A percentile compares a stretch with the other conserved stretches of the same genome.
These are phyloP conservation scores for Lordiphosa collinella DNA, from an alignment of 1,140 invertebrate genomes.

Conservation along the genomic window DNA sequence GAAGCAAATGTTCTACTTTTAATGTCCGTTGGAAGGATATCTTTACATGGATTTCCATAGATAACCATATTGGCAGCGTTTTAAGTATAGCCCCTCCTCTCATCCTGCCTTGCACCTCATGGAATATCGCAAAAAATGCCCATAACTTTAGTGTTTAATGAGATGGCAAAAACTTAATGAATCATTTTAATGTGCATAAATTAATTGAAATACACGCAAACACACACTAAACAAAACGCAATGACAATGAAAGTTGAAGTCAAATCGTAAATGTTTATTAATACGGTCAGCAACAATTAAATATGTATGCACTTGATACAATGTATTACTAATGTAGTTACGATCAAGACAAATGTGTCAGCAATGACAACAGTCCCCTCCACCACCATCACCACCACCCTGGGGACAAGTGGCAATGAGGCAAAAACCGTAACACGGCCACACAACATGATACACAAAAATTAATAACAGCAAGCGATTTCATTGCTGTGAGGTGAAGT, in stretches of 20 bases:
- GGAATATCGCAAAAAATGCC: no score
- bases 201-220: conserved; percentile 42
- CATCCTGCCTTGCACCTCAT: no score
- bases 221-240: conserved; percentile 16
- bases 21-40: no score
- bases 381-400: background rate
- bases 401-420: conserved; percentile 54
- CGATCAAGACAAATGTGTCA: conserved; percentile 70
- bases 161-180: conserved; percentile 27
- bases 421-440: conserved; percentile 71
- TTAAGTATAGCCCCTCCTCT: no score
- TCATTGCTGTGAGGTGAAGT: conserved; percentile 46
- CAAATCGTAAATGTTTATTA: conserved; percentile 72
- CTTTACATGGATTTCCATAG: no score
- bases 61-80: no score
- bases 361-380: conserved; percentile 34
- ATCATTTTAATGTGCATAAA: conserved; percentile 71
- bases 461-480: conserved; percentile 34
- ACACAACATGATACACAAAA: conserved; percentile 66
- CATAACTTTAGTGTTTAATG: no score
- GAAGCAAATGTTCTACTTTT: no score
- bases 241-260: conserved; percentile 38
- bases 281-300: conserved; percentile 35
- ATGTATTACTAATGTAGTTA: conserved; percentile 70
- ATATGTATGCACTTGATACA: conserved; percentile 34